Conservation (phyloP, 1,140 invertebrate genomes). For the Leptopilina boulardi region DNA sequence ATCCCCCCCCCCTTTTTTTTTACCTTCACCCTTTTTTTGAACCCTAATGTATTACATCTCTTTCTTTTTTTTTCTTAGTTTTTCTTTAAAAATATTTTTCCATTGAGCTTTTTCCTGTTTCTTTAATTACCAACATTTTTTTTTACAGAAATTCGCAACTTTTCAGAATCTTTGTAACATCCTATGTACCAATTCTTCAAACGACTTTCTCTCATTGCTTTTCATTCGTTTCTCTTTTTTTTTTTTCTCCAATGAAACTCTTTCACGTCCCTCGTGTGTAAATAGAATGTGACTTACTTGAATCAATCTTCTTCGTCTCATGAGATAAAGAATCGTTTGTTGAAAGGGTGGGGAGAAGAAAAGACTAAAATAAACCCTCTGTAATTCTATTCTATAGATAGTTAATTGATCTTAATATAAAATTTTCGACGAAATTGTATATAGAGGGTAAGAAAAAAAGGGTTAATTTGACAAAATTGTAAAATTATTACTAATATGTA, state of each 20-base stretch:
- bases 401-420: no score
- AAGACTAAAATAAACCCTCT: no score
- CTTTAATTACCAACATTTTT: slow-evolving; percentile 60
- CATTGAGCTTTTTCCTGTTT: slow-evolving; percentile 50
- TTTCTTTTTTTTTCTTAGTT: slow-evolving; percentile 51
- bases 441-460: no score
- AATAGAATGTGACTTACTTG: no score
- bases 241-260: background rate
- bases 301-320: no score
- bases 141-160: slow-evolving; percentile 27
- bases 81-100: slow-evolving; percentile 39
- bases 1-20: slow-evolving; percentile 45
- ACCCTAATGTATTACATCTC: slow-evolving; percentile 52
- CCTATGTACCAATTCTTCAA: background rate
- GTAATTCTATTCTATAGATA: no score
- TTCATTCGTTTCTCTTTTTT: background rate
- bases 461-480: no score
- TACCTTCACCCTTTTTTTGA: slow-evolving; percentile 41
- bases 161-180: background rate
- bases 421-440: no score
- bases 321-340: no score
- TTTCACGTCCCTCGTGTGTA: no score
- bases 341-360: no score
- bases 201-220: background rate
- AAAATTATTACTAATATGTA: no score